Evolutionary conservation across 2,888 invertebrate species (phyloP), one percentile per base, ranked within the genome.

Genomic region (Agelastica alni): DNA sequence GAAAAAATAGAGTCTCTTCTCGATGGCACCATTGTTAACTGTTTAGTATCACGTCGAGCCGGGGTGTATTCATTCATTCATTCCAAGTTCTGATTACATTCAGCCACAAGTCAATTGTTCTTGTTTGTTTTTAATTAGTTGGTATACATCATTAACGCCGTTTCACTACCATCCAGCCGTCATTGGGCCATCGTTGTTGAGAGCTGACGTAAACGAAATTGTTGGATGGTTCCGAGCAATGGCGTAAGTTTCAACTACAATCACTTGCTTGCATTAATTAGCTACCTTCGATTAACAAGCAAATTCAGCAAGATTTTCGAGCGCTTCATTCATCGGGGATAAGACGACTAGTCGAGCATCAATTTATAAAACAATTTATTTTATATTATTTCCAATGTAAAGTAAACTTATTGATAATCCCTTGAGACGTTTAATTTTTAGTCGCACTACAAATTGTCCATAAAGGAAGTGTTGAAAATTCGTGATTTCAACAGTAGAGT

Each of bases 1-100:
- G n/a, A n/a, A n/a, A n/a, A n/a, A n/a, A n/a, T n/a, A n/a, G n/a
- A n/a, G n/a, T n/a, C n/a, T n/a, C n/a, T n/a, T n/a, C n/a, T n/a
- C n/a, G n/a, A n/a, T n/a, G n/a, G n/a, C n/a, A n/a, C n/a, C n/a
- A n/a, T n/a, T n/a, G 43, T 51, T 37, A 30, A 30, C 47, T 47
- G 28, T 37, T 39, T 12, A 37, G 28, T 47, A 17, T 39, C 30
- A 7, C 14, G 37, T 28, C 16, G 10, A 47, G 37, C 26, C 10
- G 26, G 20, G 4, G 20, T 14, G 16, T 22, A 37, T 32, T 42
- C 41, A 22, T 17, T 49, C 41, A 42, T 56, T 44, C 32, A 26
- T 18, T 2, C 20, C 39, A 53, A 45, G n/a, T n/a, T n/a, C n/a
- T 59, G 56, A 59, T 59, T 53, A 46, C 47, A 53, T 53, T 56